phyloP scores from a whole-genome alignment of 1,140 invertebrate species.

The Drosophila sp. region DNA sequence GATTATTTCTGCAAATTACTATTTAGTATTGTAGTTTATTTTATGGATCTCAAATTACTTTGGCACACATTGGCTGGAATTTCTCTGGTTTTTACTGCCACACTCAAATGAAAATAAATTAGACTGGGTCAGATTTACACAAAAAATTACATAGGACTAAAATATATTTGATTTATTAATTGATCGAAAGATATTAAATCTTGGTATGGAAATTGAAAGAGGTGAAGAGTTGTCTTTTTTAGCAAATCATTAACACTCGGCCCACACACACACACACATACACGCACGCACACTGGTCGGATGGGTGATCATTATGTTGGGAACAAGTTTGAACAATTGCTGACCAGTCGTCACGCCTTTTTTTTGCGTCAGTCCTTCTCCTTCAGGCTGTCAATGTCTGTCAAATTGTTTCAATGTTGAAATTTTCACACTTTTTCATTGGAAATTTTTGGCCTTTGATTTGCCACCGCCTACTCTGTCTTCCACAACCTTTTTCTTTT shows the following conservation, averaged over 20 bases:
- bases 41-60: no score
- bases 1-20: no score
- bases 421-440: slow-evolving; percentile 51
- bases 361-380: slow-evolving; percentile 13
- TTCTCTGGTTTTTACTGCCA: no score
- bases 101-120: no score
- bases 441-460: slow-evolving; percentile 44
- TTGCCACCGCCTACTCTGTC: slow-evolving; percentile 28
- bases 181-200: no score
- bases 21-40: no score
- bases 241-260: slow-evolving; percentile 17
- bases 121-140: no score
- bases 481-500: slow-evolving; percentile 30
- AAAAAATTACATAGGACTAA: no score
- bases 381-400: slow-evolving; percentile 45
- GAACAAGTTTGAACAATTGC: slow-evolving; percentile 30
- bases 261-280: slow-evolving; percentile 31
- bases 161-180: no score
- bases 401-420: slow-evolving; percentile 25
- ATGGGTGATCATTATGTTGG: background rate
- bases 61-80: no score
- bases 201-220: no score
- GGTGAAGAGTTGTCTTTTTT: no score
- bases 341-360: slow-evolving; percentile 54
- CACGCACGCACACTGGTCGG: background rate